Base-by-base conservation (phyloP, 2,113 vertebrate species). In the Brachypteracias leptosomus region DNA sequence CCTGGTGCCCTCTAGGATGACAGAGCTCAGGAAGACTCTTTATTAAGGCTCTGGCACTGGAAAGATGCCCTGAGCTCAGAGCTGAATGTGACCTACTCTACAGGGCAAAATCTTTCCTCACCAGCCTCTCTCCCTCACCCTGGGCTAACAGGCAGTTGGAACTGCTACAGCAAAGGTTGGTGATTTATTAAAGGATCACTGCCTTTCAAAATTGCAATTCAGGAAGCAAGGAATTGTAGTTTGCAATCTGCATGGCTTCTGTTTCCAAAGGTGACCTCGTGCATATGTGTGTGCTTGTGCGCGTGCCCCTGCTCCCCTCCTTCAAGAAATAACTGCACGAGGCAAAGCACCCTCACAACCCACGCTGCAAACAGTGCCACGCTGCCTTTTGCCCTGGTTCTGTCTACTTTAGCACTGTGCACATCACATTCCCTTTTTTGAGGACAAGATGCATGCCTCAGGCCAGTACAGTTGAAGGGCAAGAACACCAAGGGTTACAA, bases 291-390 rank as follows among this genome's bases (percentile, higher is more conserved):
- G 40, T 29, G 29, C 4, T 54, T 8, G 14, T 54, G 57, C 13
- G 17, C n/a, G 52, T 15, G 16, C 11, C 31, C 26, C 47, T 40
- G 61, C 49, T 24, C 11, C 67, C 57, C 14, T 82, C 22, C 47
- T 35, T 3, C 47, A 42, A 25, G 68, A n/a, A 40, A 4, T 3
- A 9, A 3, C 58, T 40, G 13, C 15, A 10, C 0, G 20, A 25
- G 29, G n/a, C 57, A 70, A 54, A 26, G 3, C 24, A 9, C 36
- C 4, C 22, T n/a, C 55, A 16, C 6, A 44, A 46, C 8, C 9
- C 0, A 17, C 0, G 3, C 3, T 14, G 35, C 0, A 0, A 51
- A 20, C 42, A 6, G 7, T 9, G 46, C 71, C 3, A 0, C 0
- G 31, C 68, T 29, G 21, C 1, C 57, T 68, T n/a, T 68, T 0